Conservation (phyloP, 2,888 invertebrate species). For the Fragum sueziense region DNA sequence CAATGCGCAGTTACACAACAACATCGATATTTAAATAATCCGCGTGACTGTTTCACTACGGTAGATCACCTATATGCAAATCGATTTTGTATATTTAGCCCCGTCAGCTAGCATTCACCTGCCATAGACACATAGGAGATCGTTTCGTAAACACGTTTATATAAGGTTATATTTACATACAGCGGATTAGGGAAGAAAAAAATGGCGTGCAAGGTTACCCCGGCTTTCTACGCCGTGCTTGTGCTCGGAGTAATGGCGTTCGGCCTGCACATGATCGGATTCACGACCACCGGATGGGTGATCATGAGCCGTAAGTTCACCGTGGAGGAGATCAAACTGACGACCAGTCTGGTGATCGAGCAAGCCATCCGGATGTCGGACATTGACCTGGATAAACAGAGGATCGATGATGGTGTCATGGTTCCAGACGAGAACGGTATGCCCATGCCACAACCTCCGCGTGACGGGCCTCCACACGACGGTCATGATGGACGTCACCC, state of each 20-base stretch:
- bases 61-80: constrained; percentile 4
- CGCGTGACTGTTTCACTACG: neutral
- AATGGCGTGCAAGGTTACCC: constrained; percentile 4
- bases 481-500: constrained; percentile 3
- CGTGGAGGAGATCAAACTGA: neutral
- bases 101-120: neutral
- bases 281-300: constrained; percentile 44
- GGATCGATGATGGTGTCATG: neutral
- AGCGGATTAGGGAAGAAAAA: neutral
- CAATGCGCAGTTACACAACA: too few species aligned
- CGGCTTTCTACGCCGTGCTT: constrained; percentile 22
- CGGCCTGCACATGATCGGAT: constrained; percentile 38
- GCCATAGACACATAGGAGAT: neutral
- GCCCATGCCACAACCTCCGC: neutral
- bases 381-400: neutral
- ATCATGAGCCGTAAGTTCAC: constrained; percentile 33
- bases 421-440: neutral
- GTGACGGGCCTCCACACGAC: neutral
- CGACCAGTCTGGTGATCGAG: neutral
- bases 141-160: constrained; percentile 16
- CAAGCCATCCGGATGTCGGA: neutral
- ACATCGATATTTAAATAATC: neutral
- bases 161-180: constrained; percentile 7
- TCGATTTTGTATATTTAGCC: neutral
- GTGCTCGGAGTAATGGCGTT: constrained; percentile 33